Base-by-base conservation (phyloP, 2,113 vertebrate species). In the Sander lucioperca region DNA sequence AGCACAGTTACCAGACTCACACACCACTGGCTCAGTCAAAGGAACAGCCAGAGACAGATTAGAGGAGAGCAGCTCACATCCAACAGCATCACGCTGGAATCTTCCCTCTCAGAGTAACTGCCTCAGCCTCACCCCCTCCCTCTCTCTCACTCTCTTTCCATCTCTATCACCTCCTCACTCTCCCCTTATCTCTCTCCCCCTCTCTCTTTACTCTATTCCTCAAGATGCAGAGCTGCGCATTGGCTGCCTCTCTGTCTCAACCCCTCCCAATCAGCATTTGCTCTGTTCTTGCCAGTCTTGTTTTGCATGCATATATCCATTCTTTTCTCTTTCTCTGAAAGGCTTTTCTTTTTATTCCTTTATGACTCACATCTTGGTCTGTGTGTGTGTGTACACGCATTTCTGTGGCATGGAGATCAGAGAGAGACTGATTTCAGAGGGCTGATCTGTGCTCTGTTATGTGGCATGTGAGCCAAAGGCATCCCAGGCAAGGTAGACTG, bases 171-270 rank as follows among this genome's bases (percentile, higher is more conserved):
- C 65, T 79, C 73, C 67, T 56, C 89, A 47, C 67, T 50, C 56
- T 65, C 39, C 36, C 83, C 27, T 80, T 64, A 69, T 76, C 78
- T 74, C 77, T 50, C 69, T 53, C 45, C 56, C 75, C 68, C 67
- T 39, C 74, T 74, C 75, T 70, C 80, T 59, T 81, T 51, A 63
- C 70, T 84, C 75, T 84, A 84, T 80, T 90, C 85, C 88, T 93
- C 93, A 92, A 92, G 91, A 93, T 92, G 89, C 94, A 89, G 88
- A 77, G 88, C 94, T 94, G 92, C 92, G 89, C 93, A 95, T 93
- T 95, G 93, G 94, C 95, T 95, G 91, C 90, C 85, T 91, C 81
- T 80, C 67, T 68, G 53, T 91, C 89, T 90, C 86, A 76, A 85
- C 86, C 86, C 91, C 89, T 93, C 92, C 91, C 86, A 53, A 76